Conservation (phyloP, 2,888 invertebrate genomes). For the Mylabris sibirica region DNA sequence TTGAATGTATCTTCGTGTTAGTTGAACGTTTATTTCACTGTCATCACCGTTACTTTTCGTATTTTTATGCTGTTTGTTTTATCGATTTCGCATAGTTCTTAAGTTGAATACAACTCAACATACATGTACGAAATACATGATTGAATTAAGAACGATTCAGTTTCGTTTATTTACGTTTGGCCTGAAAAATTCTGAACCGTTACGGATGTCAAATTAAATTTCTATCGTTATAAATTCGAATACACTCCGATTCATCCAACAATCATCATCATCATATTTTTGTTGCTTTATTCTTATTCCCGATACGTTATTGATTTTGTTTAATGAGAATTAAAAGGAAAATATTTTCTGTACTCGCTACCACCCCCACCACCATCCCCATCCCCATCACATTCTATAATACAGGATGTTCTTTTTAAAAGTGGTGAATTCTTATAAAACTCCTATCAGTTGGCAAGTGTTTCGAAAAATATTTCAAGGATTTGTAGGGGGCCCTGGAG, state of each 20-base stretch:
- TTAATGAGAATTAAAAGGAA: slow-evolving; percentile 44
- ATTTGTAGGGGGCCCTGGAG: no score
- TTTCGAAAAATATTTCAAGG: no score
- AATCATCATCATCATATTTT: slow-evolving; percentile 28
- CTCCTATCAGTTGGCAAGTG: no score
- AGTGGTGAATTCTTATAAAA: no score
- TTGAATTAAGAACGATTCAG: slow-evolving; percentile 9
- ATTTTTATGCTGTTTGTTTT: slow-evolving; percentile 40
- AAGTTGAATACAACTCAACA: background rate
- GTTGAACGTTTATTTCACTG: slow-evolving; percentile 52
- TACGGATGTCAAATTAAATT: slow-evolving; percentile 22
- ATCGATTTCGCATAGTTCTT: slow-evolving; percentile 38
- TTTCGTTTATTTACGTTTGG: background rate
- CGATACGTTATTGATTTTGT: slow-evolving; percentile 40
- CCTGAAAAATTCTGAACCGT: background rate
- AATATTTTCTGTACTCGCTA: slow-evolving; percentile 35
- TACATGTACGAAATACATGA: background rate
- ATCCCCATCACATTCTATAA: background rate
- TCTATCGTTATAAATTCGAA: slow-evolving; percentile 29
- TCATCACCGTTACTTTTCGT: slow-evolving; percentile 44
- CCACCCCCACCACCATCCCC: no score
- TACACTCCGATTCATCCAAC: slow-evolving; percentile 21
- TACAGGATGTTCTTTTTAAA: no score
- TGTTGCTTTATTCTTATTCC: slow-evolving; percentile 32
- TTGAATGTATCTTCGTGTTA: slow-evolving; percentile 56